Evolutionary conservation across 2,113 vertebrate genomes (phyloP).

Genomic region (Halcyon senegalensis): DNA sequence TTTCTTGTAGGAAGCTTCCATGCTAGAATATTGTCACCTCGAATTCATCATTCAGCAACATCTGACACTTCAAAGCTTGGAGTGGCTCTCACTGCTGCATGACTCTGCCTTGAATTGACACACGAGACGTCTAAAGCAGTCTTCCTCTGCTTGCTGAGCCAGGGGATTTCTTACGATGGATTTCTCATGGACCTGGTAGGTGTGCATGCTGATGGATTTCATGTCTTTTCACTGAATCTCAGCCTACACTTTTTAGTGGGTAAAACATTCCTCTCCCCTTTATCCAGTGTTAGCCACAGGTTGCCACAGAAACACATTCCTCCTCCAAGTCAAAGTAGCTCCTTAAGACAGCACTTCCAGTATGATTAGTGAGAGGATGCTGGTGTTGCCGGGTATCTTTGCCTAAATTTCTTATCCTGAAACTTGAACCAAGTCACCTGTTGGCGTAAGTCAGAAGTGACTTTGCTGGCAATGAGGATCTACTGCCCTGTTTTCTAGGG

Average conservation of each 20-base stretch:
- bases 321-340: background rate
- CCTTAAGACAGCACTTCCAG: background rate
- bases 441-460: conserved; percentile 22
- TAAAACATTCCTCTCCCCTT: background rate
- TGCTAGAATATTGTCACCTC: background rate
- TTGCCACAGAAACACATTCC: background rate
- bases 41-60: background rate
- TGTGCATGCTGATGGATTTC: background rate
- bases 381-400: conserved; percentile 6
- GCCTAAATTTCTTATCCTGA: conserved; percentile 51
- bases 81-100: background rate
- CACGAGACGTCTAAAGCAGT: background rate
- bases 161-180: conserved; percentile 23
- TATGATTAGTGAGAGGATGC: conserved; percentile 45
- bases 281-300: background rate
- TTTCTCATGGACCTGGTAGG: conserved; percentile 59
- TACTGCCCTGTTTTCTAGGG: background rate
- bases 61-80: background rate
- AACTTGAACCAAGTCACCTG: conserved; percentile 63
- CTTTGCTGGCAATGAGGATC: conserved; percentile 12
- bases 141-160: background rate
- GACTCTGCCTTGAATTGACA: background rate
- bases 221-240: background rate
- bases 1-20: conserved; percentile 50
- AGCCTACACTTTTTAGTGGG: background rate